Evolutionary conservation across 2,797 vertebrate genomes (phyloP).

Genomic region (Etheostoma perlongum): DNA sequence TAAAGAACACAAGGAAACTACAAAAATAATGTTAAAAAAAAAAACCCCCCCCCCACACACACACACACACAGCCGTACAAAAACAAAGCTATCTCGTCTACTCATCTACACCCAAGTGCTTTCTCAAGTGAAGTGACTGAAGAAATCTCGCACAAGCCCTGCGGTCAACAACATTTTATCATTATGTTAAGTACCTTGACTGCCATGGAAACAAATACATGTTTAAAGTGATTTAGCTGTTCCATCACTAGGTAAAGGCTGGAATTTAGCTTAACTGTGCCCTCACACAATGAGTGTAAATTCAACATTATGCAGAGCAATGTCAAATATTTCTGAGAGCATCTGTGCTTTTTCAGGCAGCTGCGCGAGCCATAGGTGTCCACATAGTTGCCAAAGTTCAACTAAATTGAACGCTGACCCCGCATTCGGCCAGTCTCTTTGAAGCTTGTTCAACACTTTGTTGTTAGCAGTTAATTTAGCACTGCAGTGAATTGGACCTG

Average conservation of each 20-base stretch:
- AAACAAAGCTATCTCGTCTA: neutral
- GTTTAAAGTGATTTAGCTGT: neutral
- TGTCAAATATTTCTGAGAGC: constrained; percentile 1
- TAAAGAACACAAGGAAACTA: neutral
- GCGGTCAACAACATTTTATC: neutral
- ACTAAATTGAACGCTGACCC: neutral
- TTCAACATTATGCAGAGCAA: constrained; percentile 4
- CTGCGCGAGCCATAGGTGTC: neutral
- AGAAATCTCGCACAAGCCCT: neutral
- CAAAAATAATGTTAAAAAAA: neutral
- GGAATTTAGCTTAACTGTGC: neutral
- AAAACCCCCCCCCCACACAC: neutral
- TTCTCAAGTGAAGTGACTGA: neutral
- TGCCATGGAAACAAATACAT: neutral
- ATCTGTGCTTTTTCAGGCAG: neutral
- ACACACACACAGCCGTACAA: neutral
- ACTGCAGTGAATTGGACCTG: neutral
- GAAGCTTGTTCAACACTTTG: neutral
- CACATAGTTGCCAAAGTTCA: constrained; percentile 4
- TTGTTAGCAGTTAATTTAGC: neutral
- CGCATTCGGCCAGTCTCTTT: neutral
- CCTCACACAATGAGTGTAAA: neutral
- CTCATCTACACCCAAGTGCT: neutral
- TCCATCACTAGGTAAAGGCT: neutral
- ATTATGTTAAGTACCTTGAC: neutral